Evolutionary conservation across 2,113 vertebrate species (phyloP), one percentile per base, ranked within the genome.

Genomic region (Anas platyrhynchos): DNA sequence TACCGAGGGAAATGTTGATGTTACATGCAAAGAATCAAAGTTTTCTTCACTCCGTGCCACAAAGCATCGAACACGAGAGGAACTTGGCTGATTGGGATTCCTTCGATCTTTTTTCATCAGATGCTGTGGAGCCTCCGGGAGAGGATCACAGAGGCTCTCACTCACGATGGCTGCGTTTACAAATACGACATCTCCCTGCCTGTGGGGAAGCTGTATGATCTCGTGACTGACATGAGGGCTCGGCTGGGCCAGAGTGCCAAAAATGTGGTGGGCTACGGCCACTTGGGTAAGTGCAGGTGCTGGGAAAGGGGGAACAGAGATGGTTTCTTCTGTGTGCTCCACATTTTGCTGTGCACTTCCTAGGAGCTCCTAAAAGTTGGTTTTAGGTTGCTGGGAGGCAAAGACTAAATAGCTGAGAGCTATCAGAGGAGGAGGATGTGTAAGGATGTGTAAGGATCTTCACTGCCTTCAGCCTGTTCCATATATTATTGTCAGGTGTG

Each of bases 161-260:
- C 97, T 32, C 98, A 94, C 0, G 99, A 99, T 0, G 99, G 99
- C 83, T 99, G 94, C 1, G 98, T 98, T 43, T 99, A 98, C 97
- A 99, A 99, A 87, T 99, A 99, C 0, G 99, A 99, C 97, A 66
- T 99, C 89, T 99, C 99, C 0, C 98, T 99, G 41, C 99, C 99
- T 0, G 96, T 99, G 96, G 98, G 98, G 56, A 98, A 83, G 92
- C 98, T 99, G 48, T 99, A 99, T 17, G 98, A 99, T 86, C 98
- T 99, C 0, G 99, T 99, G 75, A 97, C 80, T 0, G 98, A 99
- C 66, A 97, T 96, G 93, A 98, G 98, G 31, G 62, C 89, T 86
- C 98, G 98, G 10, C 98, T 99, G 41, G 98, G 98, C 66, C 62
- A 9, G 1, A 78, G 16, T 4, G 99, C 99, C 82, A 99, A 98